These are phyloP conservation scores for Lepidochrysops patricia DNA, from an alignment of 2,888 invertebrate genomes.

Conservation along the genomic window DNA sequence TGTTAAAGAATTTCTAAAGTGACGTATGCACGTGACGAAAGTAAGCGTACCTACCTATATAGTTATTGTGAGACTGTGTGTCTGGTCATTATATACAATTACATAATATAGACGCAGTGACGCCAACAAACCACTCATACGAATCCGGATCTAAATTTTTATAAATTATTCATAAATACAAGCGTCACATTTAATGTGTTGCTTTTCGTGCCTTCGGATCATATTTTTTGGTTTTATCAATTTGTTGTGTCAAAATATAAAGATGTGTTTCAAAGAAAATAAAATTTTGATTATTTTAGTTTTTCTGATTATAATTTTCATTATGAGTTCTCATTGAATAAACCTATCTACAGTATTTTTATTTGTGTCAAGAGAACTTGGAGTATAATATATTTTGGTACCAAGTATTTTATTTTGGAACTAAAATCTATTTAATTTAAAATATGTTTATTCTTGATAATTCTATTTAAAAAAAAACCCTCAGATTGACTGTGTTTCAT, in stretches of 20 bases:
- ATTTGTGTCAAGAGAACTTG: background rate
- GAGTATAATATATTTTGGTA: background rate
- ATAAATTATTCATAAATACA: slow-evolving; percentile 1
- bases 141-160: slow-evolving; percentile 6
- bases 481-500: no score
- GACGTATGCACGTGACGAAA: background rate
- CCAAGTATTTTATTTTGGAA: no score
- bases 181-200: slow-evolving; percentile 2
- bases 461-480: no score
- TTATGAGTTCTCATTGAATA: background rate
- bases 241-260: background rate
- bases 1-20: background rate
- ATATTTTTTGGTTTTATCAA: background rate
- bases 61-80: background rate
- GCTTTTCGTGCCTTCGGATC: background rate
- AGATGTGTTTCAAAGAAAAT: background rate
- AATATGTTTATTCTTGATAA: no score
- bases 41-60: background rate
- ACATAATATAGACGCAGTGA: background rate
- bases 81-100: background rate
- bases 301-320: background rate
- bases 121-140: slow-evolving; percentile 1
- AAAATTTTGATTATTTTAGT: background rate
- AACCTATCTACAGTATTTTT: no score
- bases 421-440: no score